Evolutionary conservation across 2,888 invertebrate genomes (phyloP).

Genomic region (Calliopum simillimum): DNA sequence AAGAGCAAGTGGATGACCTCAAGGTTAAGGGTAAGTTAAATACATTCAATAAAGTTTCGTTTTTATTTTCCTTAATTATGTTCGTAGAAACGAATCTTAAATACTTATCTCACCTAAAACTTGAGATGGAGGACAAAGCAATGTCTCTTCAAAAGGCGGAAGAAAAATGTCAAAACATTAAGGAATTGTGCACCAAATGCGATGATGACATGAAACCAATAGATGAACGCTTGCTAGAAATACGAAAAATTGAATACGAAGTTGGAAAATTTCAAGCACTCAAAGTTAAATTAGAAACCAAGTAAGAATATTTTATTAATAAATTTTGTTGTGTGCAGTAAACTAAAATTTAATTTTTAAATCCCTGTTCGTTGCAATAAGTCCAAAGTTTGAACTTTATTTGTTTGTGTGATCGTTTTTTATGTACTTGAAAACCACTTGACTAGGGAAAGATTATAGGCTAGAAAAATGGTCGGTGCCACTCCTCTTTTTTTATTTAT

Average conservation of each 20-base stretch:
- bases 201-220: conserved; percentile 71
- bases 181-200: conserved; percentile 72
- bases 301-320: conserved; percentile 61
- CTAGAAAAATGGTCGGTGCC: too few relatives aligned
- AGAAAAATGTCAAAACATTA: conserved; percentile 73
- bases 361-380: too few relatives aligned
- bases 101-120: conserved; percentile 71
- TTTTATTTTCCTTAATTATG: background rate
- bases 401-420: too few relatives aligned
- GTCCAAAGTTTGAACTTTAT: too few relatives aligned
- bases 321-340: background rate
- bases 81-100: conserved; percentile 70
- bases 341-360: too few relatives aligned
- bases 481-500: too few relatives aligned
- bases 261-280: conserved; percentile 70
- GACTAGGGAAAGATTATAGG: too few relatives aligned
- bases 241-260: conserved; percentile 70
- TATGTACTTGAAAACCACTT: too few relatives aligned
- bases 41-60: background rate
- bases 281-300: conserved; percentile 71
- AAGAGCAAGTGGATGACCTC: conserved; percentile 70
- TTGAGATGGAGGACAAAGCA: conserved; percentile 73
- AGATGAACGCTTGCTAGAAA: conserved; percentile 69
- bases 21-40: conserved; percentile 70
- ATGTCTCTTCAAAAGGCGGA: conserved; percentile 71